phyloP scores from a whole-genome alignment of 1,140 invertebrate species.

The Palaemon carinicauda region DNA sequence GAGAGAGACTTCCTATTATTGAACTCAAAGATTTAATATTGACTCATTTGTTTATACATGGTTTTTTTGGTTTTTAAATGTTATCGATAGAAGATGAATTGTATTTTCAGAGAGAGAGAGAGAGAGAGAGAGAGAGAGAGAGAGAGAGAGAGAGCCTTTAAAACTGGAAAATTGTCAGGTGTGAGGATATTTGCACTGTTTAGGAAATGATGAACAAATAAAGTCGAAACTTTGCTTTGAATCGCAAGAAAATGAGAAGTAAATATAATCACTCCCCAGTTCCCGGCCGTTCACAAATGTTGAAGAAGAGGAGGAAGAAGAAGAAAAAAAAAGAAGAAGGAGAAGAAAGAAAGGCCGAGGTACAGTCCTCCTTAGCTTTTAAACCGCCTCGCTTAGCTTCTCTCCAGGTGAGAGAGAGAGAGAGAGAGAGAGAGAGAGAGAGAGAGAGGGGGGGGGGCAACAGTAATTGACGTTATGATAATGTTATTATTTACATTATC shows the following conservation, averaged over 20 bases:
- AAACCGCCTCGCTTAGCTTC: neutral
- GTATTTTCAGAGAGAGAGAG: neutral
- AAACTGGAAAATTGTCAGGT: constrained; percentile 6
- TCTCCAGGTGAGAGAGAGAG: neutral
- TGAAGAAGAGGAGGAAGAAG: neutral
- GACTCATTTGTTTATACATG: no score
- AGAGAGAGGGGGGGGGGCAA: neutral
- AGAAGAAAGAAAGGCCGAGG: no score
- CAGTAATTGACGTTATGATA: no score
- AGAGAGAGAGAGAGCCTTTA: neutral
- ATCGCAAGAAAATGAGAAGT: constrained; percentile 38
- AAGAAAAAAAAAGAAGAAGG: neutral
- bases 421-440: neutral
- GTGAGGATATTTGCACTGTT: constrained; percentile 33
- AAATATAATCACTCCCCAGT: constrained; percentile 17
- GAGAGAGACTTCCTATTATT: no score
- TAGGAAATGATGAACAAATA: constrained; percentile 39
- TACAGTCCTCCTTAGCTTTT: neutral
- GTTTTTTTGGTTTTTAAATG: no score
- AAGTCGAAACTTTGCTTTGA: neutral
- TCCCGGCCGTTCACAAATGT: neutral
- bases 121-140: neutral
- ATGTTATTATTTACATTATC: no score
- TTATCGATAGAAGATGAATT: no score
- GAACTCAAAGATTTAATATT: no score